A percentile compares a stretch with the other conserved stretches of the same genome.
Conservation (phyloP, 2,888 invertebrate species). For the Eupithecia tripunctaria region DNA sequence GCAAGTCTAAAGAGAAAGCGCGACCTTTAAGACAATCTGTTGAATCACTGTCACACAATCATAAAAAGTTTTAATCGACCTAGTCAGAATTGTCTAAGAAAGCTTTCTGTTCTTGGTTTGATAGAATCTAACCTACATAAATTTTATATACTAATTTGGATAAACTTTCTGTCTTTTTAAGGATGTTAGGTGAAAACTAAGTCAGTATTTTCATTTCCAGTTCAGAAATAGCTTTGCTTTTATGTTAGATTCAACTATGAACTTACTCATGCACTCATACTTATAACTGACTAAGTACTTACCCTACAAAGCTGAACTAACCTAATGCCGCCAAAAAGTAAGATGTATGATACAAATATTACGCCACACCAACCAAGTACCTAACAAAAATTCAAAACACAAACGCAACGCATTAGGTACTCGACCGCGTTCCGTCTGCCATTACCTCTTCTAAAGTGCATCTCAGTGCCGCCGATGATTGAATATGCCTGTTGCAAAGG, state of each 20-base stretch:
- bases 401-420: neutral
- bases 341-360: neutral
- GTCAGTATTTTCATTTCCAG: neutral
- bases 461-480: neutral
- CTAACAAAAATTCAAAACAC: neutral
- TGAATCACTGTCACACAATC: slow-evolving; percentile 15
- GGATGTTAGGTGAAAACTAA: neutral
- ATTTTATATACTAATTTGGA: neutral
- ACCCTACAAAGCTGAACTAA: neutral
- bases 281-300: neutral
- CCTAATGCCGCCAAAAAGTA: neutral
- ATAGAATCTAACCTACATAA: neutral
- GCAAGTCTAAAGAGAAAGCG: slow-evolving; percentile 19
- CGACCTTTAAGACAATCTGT: slow-evolving; percentile 14
- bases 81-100: slow-evolving; percentile 8
- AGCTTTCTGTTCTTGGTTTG: slow-evolving; percentile 4
- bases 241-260: neutral
- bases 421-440: neutral
- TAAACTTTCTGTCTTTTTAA: neutral
- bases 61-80: slow-evolving; percentile 13
- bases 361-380: neutral
- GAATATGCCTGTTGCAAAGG: neutral
- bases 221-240: neutral
- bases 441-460: neutral
- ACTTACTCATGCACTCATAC: neutral